Percentiles rank a stretch among this genome's conserved stretches.
Evolutionary conservation across 2,888 invertebrate genomes (phyloP).

Genomic region (Melikaiella ostensackeni): DNA sequence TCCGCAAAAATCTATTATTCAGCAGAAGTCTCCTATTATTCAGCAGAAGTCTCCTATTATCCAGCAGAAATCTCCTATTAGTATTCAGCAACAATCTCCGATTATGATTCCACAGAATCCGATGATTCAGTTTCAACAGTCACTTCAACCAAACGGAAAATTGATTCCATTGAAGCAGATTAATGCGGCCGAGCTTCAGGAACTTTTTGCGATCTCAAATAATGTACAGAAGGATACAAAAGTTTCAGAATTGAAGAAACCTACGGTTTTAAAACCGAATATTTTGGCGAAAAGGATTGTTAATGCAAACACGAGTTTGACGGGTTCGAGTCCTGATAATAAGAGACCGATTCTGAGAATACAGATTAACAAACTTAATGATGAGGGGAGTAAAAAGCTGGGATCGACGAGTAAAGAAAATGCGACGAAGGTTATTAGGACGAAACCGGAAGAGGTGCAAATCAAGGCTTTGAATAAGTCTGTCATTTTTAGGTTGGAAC

Average conservation of each 20-base stretch:
- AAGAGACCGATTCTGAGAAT: constrained; percentile 15
- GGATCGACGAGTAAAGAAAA: not conserved
- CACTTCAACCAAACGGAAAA: constrained; percentile 11
- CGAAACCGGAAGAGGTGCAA: constrained; percentile 48
- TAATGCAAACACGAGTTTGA: constrained; percentile 1
- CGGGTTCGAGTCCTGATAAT: not conserved
- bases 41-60: too few species aligned
- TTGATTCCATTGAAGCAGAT: not conserved
- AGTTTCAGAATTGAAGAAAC: not conserved
- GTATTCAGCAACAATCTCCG: too few species aligned
- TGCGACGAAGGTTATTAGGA: not conserved
- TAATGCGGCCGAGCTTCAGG: not conserved
- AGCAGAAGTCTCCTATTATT: not conserved
- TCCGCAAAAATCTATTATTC: too few species aligned
- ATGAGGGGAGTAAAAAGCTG: not conserved
- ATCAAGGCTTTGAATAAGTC: constrained; percentile 55
- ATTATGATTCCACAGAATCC: not conserved
- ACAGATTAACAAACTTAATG: constrained; percentile 26
- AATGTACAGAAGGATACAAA: not conserved
- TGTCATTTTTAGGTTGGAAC: constrained; percentile 58
- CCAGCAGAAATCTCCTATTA: too few species aligned
- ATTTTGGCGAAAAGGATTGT: not conserved
- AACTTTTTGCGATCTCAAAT: not conserved
- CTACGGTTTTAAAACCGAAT: not conserved
- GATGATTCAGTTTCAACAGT: too few species aligned